These are phyloP conservation scores for Drosophila orosa DNA, from an alignment of 1,140 invertebrate species.

Conservation along the genomic window DNA sequence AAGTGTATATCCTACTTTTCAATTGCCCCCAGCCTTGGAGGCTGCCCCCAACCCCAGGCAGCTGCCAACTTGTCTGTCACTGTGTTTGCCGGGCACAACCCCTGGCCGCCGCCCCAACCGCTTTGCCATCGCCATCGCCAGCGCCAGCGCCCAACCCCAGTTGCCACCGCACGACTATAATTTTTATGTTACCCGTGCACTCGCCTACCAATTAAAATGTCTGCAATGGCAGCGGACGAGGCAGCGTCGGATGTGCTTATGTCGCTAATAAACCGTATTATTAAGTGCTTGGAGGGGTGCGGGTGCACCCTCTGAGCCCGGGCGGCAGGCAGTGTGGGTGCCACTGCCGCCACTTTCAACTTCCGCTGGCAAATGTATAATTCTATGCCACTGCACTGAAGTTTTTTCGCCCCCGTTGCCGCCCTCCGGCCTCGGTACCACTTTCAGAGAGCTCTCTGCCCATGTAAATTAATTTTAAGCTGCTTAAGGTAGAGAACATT, in stretches of 20 bases:
- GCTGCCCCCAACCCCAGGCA: conserved; percentile 9
- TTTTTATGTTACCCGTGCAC: conserved; percentile 82
- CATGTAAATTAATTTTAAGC: conserved; percentile 80
- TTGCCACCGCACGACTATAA: conserved; percentile 70
- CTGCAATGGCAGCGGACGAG: conserved; percentile 58
- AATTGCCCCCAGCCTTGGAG: conserved; percentile 66
- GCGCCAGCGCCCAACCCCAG: conserved; percentile 26
- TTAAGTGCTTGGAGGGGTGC: conserved; percentile 64
- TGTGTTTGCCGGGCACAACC: conserved; percentile 45
- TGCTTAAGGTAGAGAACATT: conserved; percentile 73
- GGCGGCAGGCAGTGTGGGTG: conserved; percentile 23
- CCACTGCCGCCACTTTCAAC: conserved; percentile 72
- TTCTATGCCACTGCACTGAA: conserved; percentile 69
- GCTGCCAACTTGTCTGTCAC: conserved; percentile 50
- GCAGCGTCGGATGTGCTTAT: conserved; percentile 79
- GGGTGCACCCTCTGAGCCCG: not conserved
- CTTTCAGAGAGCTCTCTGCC: conserved; percentile 11
- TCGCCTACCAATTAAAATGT: conserved; percentile 83
- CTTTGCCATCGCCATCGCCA: not conserved
- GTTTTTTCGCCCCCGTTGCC: conserved; percentile 28
- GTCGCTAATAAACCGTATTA: conserved; percentile 83
- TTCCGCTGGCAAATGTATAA: conserved; percentile 80
- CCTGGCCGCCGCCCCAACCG: conserved; percentile 1
- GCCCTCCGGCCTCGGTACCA: not conserved
- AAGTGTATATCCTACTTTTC: conserved; percentile 80